Percentiles rank a stretch among this genome's conserved stretches.
These are phyloP conservation scores for Matsumyia berberina DNA, from an alignment of 2,888 invertebrate species.

Conservation along the genomic window DNA sequence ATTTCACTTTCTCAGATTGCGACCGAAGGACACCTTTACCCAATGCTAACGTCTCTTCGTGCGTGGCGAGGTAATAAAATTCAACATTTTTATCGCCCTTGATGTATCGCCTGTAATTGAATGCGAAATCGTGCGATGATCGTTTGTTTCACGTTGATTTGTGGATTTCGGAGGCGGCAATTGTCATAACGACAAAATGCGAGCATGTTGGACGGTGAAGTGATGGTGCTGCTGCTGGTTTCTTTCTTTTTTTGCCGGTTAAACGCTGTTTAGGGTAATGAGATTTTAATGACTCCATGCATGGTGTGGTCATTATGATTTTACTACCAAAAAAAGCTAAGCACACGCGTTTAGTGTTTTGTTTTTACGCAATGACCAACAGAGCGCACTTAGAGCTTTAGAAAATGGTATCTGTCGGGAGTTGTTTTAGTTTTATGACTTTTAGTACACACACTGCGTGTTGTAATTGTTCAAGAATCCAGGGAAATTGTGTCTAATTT, in stretches of 20 bases:
- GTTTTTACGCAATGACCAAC: conserved; percentile 18
- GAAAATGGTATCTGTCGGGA: conserved; percentile 15
- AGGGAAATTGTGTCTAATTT: no score
- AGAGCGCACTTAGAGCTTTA: conserved; percentile 14
- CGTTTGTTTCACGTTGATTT: conserved; percentile 48
- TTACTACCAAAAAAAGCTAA: conserved; percentile 29
- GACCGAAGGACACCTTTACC: conserved; percentile 44
- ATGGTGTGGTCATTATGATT: conserved; percentile 47
- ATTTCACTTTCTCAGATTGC: conserved; percentile 71
- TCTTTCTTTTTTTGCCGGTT: background rate
- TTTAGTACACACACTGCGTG: background rate
- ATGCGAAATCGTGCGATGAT: conserved; percentile 66
- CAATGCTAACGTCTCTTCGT: conserved; percentile 50
- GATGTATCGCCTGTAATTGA: conserved; percentile 33
- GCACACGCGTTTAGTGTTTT: conserved; percentile 37
- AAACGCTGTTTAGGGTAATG: conserved; percentile 29
- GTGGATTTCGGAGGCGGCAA: conserved; percentile 41
- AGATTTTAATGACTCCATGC: conserved; percentile 43
- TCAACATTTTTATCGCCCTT: conserved; percentile 61
- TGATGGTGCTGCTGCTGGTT: background rate
- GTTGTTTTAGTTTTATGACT: conserved; percentile 9
- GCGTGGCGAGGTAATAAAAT: conserved; percentile 60
- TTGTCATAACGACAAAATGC: conserved; percentile 29
- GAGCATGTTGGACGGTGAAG: conserved; percentile 5
- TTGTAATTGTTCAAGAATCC: no score